Conservation (phyloP, 2,888 invertebrate genomes). For the Dryobotodes eremita region DNA sequence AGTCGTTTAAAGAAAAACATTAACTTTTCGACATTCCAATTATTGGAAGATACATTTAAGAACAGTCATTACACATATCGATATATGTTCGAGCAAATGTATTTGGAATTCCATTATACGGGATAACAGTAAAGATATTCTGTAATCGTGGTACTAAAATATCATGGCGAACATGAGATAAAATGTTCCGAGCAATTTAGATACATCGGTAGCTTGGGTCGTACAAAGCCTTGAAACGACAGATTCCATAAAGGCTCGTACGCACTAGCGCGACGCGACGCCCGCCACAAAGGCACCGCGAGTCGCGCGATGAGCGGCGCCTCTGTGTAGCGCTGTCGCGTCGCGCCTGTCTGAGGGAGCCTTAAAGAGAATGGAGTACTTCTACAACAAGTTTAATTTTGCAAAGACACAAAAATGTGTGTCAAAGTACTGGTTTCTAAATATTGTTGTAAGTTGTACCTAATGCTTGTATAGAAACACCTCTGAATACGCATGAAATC, state of each 20-base stretch:
- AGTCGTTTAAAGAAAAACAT: not conserved
- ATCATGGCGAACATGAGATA: slow-evolving; percentile 27
- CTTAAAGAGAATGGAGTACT: slow-evolving; percentile 7
- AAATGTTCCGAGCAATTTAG: slow-evolving; percentile 17
- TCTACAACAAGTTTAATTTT: not conserved
- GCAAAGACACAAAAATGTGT: not conserved
- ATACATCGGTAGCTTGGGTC: slow-evolving; percentile 1
- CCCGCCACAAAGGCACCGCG: no score
- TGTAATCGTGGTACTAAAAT: slow-evolving; percentile 27
- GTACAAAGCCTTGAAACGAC: not conserved
- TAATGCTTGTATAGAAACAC: not conserved
- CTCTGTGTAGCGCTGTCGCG: no score
- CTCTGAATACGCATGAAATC: not conserved
- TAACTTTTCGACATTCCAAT: not conserved
- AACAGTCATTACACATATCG: slow-evolving; percentile 16
- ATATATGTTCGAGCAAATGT: slow-evolving; percentile 15
- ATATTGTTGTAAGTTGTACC: not conserved
- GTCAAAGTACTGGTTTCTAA: not conserved
- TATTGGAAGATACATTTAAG: not conserved
- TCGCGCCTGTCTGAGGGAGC: no score
- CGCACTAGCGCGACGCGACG: no score
- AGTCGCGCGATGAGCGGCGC: no score
- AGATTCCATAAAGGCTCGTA: not conserved
- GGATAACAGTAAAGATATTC: slow-evolving; percentile 24
- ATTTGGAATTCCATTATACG: slow-evolving; percentile 32